Base-by-base conservation (phyloP, 2,797 vertebrate genomes). In the Tauraco hartlaubi region DNA sequence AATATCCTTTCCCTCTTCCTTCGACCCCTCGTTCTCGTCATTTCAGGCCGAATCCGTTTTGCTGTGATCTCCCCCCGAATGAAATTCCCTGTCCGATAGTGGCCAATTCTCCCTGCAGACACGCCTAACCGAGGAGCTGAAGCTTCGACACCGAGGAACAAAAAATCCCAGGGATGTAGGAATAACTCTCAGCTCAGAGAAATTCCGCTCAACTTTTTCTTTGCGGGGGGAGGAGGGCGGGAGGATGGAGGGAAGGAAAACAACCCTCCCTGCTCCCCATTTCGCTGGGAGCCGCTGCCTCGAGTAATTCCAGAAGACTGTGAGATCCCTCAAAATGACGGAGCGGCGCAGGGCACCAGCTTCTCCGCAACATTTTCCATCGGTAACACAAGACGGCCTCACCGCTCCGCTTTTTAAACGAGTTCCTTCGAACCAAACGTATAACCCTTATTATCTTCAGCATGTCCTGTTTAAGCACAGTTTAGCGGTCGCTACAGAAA, bases 391-490 rank as follows among this genome's bases (percentile, higher is more conserved):
- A 55, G 33, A 37, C 17, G 25, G 18, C 12, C 63, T 8, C 41
- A 26, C 23, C 5, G 33, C 33, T 84, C 44, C 51, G 5, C 43
- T 14, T 58, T 94, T 96, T 44, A 91, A 93, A 95, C 66, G 33
- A 75, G 44, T 22, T 91, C 37, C 20, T 86, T 86, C 62, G 52
- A 46, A 74, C 49, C 74, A 75, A 93, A 91, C 66, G 73, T 76
- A 88, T 39, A 92, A 82, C 69, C 95, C 68, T 28, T 61, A 84
- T 81, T 93, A 68, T 66, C 87, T 86, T 23, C 84, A 52, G 56
- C 92, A 39, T 89, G 88, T 86, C 85, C 91, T 85, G 73, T 94
- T 85, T 79, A 96, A 85, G 68, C 64, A 81, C 94, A 95, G 84
- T 96, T 97, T 88, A 94, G 67, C 39, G 8, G 67, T 93, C 59